phyloP scores from a whole-genome alignment of 1,140 invertebrate species.

The Micrasema minimum region DNA sequence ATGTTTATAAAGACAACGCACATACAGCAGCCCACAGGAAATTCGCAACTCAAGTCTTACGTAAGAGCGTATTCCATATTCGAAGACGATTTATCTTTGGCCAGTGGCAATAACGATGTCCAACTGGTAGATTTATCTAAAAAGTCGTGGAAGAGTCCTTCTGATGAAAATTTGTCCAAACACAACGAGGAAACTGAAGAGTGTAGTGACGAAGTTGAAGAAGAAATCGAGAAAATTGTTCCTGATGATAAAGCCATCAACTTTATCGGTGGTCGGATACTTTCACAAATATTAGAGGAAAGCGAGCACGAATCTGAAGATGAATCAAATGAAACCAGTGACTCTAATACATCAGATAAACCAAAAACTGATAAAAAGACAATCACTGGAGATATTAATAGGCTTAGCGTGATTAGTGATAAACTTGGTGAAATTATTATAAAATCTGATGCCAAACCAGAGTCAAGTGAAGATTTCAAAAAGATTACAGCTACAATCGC shows the following conservation, averaged over 20 bases:
- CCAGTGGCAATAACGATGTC: slow-evolving; percentile 58
- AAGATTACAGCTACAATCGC: not conserved
- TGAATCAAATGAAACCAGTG: slow-evolving; percentile 62
- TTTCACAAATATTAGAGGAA: slow-evolving; percentile 66
- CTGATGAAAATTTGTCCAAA: slow-evolving; percentile 60
- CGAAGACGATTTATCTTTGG: slow-evolving; percentile 55
- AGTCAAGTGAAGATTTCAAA: slow-evolving; percentile 5
- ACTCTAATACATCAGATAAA: slow-evolving; percentile 55
- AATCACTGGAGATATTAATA: slow-evolving; percentile 61
- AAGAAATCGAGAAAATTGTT: not conserved
- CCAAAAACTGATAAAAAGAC: slow-evolving; percentile 57
- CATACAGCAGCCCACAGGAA: slow-evolving; percentile 55
- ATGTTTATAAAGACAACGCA: slow-evolving; percentile 59
- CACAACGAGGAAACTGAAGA: slow-evolving; percentile 32
- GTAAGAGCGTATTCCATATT: slow-evolving; percentile 60
- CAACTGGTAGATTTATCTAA: slow-evolving; percentile 61
- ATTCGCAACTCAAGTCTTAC: slow-evolving; percentile 59
- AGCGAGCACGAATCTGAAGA: slow-evolving; percentile 58
- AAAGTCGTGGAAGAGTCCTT: slow-evolving; percentile 65
- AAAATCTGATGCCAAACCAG: slow-evolving; percentile 55
- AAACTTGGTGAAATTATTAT: slow-evolving; percentile 63
- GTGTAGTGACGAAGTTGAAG: slow-evolving; percentile 53
- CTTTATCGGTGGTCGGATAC: slow-evolving; percentile 63
- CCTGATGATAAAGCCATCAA: slow-evolving; percentile 60
- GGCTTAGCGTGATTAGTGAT: slow-evolving; percentile 64